Evolutionary conservation across 2,888 invertebrate genomes (phyloP).

Genomic region (Thumatha senex): DNA sequence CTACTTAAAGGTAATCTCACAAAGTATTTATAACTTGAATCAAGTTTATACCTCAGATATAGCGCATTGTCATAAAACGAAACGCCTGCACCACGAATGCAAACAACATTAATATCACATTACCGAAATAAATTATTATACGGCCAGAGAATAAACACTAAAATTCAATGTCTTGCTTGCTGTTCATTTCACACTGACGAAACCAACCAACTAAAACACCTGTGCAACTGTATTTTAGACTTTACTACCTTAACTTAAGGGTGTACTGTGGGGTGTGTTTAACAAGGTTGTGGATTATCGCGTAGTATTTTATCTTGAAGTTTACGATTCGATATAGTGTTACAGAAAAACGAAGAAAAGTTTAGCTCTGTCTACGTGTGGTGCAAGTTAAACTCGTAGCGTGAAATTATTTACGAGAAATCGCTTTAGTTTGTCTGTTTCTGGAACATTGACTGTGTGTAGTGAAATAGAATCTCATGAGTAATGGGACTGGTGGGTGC

Average conservation of each 20-base stretch:
- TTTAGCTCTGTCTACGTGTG: conserved; percentile 43
- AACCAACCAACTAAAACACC: conserved; percentile 16
- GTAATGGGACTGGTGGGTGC: too few species aligned
- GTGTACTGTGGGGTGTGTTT: conserved; percentile 9
- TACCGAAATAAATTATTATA: conserved; percentile 59
- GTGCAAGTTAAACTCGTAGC: conserved; percentile 26
- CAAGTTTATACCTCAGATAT: background rate
- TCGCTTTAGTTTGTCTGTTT: background rate
- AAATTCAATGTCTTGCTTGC: conserved; percentile 56
- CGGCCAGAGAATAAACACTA: conserved; percentile 55
- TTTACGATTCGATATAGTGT: conserved; percentile 66
- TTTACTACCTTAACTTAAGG: conserved; percentile 13
- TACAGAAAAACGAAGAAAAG: conserved; percentile 57
- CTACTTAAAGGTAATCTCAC: background rate
- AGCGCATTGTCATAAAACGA: conserved; percentile 5
- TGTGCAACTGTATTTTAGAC: conserved; percentile 1
- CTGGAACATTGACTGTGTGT: too few species aligned
- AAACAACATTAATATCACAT: conserved; percentile 48
- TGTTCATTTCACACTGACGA: conserved; percentile 57
- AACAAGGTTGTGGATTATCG: conserved; percentile 36
- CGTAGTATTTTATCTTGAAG: conserved; percentile 61
- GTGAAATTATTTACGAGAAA: background rate
- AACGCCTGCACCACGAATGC: conserved; percentile 1
- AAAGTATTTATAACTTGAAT: background rate
- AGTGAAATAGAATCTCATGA: too few species aligned